These are phyloP conservation scores for Poecilobothrus nobilitatus DNA, from an alignment of 2,888 invertebrate species.

Conservation along the genomic window DNA sequence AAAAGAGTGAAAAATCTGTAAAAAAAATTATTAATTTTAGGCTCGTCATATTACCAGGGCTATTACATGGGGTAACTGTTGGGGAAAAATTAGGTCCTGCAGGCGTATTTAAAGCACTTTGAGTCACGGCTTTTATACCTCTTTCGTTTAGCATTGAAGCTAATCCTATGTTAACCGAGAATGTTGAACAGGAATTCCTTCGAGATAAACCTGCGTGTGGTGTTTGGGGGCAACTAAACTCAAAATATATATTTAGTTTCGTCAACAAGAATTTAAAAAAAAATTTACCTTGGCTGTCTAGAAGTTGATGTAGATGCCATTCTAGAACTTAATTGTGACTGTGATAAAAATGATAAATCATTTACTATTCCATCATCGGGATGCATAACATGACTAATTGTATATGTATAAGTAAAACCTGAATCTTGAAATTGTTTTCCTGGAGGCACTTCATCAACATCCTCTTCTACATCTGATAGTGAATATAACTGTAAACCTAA, in stretches of 20 bases:
- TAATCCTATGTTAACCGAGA: conserved; percentile 59
- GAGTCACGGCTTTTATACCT: conserved; percentile 65
- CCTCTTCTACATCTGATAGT: conserved; percentile 64
- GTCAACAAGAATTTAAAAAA: not conserved
- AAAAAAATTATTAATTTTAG: not conserved
- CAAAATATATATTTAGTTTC: conserved; percentile 10
- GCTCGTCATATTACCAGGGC: conserved; percentile 50
- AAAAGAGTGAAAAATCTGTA: not conserved
- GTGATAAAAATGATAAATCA: conserved; percentile 48
- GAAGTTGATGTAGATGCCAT: conserved; percentile 59
- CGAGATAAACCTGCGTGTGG: conserved; percentile 55
- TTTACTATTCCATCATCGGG: conserved; percentile 75
- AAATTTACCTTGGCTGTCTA: conserved; percentile 40
- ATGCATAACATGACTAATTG: conserved; percentile 80
- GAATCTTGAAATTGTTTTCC: conserved; percentile 69
- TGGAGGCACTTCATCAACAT: conserved; percentile 55
- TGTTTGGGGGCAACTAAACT: conserved; percentile 39
- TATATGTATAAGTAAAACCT: conserved; percentile 74
- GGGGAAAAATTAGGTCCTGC: conserved; percentile 60
- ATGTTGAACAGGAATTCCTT: conserved; percentile 71
- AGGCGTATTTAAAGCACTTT: conserved; percentile 57
- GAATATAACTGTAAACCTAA: conserved; percentile 60
- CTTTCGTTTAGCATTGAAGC: conserved; percentile 71
- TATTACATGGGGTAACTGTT: conserved; percentile 82
- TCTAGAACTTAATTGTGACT: conserved; percentile 59